Conservation (phyloP, 2,113 vertebrate species). For the Marcusenius ussheri region DNA sequence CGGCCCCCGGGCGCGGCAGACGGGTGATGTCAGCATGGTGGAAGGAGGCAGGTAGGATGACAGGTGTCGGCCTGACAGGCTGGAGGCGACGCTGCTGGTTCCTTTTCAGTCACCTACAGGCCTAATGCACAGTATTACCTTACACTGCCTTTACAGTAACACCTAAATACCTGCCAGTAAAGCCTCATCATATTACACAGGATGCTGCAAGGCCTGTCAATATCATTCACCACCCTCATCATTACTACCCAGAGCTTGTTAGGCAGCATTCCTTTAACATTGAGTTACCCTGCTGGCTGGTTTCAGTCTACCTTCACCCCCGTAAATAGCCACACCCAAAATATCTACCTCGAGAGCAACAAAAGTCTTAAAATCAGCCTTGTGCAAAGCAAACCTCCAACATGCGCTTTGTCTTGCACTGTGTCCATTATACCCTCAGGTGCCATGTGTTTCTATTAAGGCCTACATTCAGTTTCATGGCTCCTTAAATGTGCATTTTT, state of each 20-base stretch:
- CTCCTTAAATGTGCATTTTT: not conserved
- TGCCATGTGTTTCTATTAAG: not conserved
- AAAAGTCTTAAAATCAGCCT: not conserved
- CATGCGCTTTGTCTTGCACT: not conserved
- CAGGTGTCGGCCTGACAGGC: constrained; percentile 32
- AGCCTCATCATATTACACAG: constrained; percentile 20
- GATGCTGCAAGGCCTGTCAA: not conserved
- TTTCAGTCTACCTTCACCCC: not conserved
- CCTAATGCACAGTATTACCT: constrained; percentile 37
- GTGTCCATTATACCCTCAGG: not conserved
- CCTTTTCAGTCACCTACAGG: constrained; percentile 33
- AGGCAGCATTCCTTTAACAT: not conserved
- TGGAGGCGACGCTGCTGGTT: constrained; percentile 47
- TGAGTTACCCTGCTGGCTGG: not conserved
- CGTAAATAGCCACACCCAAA: not conserved
- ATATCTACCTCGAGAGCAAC: not conserved
- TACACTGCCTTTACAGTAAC: constrained; percentile 47
- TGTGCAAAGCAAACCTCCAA: not conserved
- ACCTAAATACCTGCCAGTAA: constrained; percentile 30
- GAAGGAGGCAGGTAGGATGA: constrained; percentile 46
- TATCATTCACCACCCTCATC: not conserved
- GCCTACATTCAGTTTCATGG: not conserved
- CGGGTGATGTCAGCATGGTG: constrained; percentile 29
- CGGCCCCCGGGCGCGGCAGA: constrained; percentile 21
- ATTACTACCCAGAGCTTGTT: not conserved